Conservation (phyloP, 2,113 vertebrate species). For the Hipposideros armiger region DNA sequence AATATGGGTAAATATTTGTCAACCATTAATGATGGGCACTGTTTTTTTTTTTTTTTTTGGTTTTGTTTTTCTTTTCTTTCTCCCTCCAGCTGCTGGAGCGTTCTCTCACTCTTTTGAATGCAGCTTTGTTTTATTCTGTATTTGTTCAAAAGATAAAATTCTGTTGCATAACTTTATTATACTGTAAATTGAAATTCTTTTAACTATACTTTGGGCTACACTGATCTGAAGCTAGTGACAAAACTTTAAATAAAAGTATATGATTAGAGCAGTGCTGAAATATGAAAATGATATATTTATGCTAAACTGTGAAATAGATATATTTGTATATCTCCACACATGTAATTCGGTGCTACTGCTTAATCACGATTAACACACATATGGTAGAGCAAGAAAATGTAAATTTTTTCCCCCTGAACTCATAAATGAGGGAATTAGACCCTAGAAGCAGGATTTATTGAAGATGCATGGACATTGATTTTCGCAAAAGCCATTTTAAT, state of each 20-base stretch:
- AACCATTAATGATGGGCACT: neutral
- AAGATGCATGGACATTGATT: constrained; percentile 86
- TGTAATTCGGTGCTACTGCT: constrained; percentile 74
- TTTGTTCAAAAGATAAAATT: constrained; percentile 56
- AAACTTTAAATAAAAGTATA: constrained; percentile 82
- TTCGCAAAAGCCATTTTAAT: constrained; percentile 87
- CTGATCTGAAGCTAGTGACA: constrained; percentile 63
- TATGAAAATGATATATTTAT: constrained; percentile 67
- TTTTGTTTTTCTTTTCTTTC: too few relatives aligned
- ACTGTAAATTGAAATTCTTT: constrained; percentile 63
- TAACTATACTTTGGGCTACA: constrained; percentile 65
- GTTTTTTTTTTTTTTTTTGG: too few relatives aligned
- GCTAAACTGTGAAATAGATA: constrained; percentile 68
- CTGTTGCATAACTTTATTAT: constrained; percentile 65
- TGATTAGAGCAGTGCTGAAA: constrained; percentile 82
- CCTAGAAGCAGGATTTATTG: constrained; percentile 83
- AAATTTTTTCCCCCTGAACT: constrained; percentile 70
- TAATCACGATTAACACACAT: constrained; percentile 64
- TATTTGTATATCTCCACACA: constrained; percentile 7
- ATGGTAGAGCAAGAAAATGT: constrained; percentile 75
- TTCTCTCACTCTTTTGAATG: neutral
- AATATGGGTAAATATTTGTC: too few relatives aligned
- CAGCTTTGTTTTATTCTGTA: neutral
- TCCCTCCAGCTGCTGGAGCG: neutral
- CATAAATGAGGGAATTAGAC: constrained; percentile 83